These are phyloP conservation scores for Clarias gariepinus DNA, from an alignment of 2,113 vertebrate genomes.

Conservation along the genomic window DNA sequence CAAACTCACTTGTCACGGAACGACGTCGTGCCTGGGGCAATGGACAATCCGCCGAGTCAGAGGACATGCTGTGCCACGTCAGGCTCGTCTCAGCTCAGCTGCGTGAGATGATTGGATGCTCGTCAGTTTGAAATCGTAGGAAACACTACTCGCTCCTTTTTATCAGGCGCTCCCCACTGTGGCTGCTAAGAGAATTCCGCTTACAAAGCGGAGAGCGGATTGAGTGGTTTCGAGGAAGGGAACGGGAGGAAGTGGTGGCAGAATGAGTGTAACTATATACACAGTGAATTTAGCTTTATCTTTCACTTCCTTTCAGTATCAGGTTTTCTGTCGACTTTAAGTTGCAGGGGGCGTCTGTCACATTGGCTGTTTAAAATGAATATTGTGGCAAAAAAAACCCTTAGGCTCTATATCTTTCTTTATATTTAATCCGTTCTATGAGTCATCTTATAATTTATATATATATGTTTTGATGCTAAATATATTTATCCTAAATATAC, in stretches of 20 bases:
- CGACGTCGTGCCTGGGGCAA: slow-evolving; percentile 15
- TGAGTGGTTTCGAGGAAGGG: slow-evolving; percentile 12
- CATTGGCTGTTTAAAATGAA: background rate
- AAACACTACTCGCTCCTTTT: slow-evolving; percentile 29
- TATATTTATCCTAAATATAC: no score
- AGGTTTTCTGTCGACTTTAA: background rate
- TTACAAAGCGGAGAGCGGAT: slow-evolving; percentile 22
- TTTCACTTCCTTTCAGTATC: slow-evolving; percentile 22
- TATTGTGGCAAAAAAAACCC: background rate
- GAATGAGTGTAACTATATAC: slow-evolving; percentile 25
- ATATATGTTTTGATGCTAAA: no score
- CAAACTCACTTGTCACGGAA: slow-evolving; percentile 25
- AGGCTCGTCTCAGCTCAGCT: background rate
- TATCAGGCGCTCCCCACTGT: slow-evolving; percentile 35
- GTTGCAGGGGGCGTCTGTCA: background rate
- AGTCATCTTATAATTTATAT: no score
- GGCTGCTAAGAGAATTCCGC: slow-evolving; percentile 41
- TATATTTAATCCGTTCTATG: background rate
- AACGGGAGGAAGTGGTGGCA: slow-evolving; percentile 21
- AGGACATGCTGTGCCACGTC: slow-evolving; percentile 35
- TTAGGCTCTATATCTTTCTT: background rate
- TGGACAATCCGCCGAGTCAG: background rate
- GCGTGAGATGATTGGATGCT: slow-evolving; percentile 17
- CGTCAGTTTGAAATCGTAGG: background rate
- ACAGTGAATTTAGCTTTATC: background rate